Percentiles rank a stretch among this genome's conserved stretches.
Conservation (phyloP, 2,888 invertebrate genomes). For the Agapetus fuscipes region DNA sequence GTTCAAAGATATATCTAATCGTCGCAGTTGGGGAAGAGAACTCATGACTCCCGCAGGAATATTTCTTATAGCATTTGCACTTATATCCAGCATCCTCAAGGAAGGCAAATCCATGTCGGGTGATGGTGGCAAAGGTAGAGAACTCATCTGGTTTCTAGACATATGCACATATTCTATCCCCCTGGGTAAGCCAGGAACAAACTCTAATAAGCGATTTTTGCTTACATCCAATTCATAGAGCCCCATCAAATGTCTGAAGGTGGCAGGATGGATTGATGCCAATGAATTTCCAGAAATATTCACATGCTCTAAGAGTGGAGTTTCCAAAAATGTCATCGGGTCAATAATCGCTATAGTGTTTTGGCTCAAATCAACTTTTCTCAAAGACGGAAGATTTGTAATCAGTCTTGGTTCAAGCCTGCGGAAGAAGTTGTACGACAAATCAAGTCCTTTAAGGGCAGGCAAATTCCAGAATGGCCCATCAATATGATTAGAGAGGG, state of each 20-base stretch:
- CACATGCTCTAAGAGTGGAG: slow-evolving; percentile 64
- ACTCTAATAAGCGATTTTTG: slow-evolving; percentile 59
- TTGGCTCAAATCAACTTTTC: slow-evolving; percentile 66
- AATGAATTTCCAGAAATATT: slow-evolving; percentile 72
- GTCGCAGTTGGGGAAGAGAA: slow-evolving; percentile 55
- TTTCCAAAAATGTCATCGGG: slow-evolving; percentile 61
- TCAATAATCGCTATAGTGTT: slow-evolving; percentile 64
- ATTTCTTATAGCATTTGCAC: slow-evolving; percentile 62
- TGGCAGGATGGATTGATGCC: slow-evolving; percentile 60
- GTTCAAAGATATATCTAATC: slow-evolving; percentile 65
- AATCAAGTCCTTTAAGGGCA: slow-evolving; percentile 72
- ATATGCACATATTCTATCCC: slow-evolving; percentile 67
- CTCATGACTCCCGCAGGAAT: slow-evolving; percentile 56
- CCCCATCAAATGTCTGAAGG: slow-evolving; percentile 62
- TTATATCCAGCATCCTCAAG: slow-evolving; percentile 63
- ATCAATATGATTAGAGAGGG: slow-evolving; percentile 60
- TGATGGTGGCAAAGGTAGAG: slow-evolving; percentile 53
- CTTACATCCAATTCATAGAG: slow-evolving; percentile 73
- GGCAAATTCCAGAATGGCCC: slow-evolving; percentile 80
- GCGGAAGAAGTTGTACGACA: slow-evolving; percentile 65
- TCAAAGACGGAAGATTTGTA: slow-evolving; percentile 62
- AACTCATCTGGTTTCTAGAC: slow-evolving; percentile 59
- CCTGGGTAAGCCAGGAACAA: slow-evolving; percentile 68
- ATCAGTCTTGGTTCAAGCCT: slow-evolving; percentile 62
- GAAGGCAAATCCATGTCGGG: slow-evolving; percentile 64